These are phyloP conservation scores for Neodon shergylaensis DNA, from an alignment of 2,113 vertebrate genomes.

Conservation along the genomic window DNA sequence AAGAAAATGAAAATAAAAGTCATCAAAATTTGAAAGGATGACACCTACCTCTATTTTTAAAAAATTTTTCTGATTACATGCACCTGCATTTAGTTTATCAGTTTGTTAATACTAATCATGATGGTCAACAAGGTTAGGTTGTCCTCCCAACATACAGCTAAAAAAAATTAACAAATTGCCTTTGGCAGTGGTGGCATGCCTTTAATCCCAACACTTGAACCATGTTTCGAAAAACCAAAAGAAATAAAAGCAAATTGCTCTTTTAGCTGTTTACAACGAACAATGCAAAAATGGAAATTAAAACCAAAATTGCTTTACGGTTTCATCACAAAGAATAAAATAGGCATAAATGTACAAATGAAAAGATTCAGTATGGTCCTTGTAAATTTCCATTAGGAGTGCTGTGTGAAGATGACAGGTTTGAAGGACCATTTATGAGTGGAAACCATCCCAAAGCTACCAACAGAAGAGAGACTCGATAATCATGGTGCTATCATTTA, in stretches of 20 bases:
- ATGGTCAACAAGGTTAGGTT: not conserved
- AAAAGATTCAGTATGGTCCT: not conserved
- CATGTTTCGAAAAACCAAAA: too few species aligned
- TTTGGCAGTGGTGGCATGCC: too few species aligned
- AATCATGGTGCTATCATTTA: not conserved
- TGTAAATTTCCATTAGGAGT: not conserved
- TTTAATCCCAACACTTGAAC: too few species aligned
- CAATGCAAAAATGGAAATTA: not conserved
- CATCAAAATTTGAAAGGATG: not conserved
- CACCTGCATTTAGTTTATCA: not conserved
- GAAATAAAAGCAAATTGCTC: not conserved
- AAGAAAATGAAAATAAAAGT: not conserved
- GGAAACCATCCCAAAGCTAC: not conserved
- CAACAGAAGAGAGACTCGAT: not conserved
- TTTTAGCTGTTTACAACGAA: not conserved
- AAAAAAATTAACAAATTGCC: not conserved
- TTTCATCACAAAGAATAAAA: not conserved
- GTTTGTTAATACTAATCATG: not conserved
- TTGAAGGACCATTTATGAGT: not conserved
- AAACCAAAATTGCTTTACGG: not conserved
- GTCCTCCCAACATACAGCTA: not conserved
- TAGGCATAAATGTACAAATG: not conserved
- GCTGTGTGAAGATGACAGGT: not conserved
- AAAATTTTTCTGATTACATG: not conserved
- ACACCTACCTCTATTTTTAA: not conserved